A percentile compares a stretch with the other conserved stretches of the same genome.
These are phyloP conservation scores for Contarinia nasturtii DNA, from an alignment of 1,140 invertebrate genomes.

Conservation along the genomic window DNA sequence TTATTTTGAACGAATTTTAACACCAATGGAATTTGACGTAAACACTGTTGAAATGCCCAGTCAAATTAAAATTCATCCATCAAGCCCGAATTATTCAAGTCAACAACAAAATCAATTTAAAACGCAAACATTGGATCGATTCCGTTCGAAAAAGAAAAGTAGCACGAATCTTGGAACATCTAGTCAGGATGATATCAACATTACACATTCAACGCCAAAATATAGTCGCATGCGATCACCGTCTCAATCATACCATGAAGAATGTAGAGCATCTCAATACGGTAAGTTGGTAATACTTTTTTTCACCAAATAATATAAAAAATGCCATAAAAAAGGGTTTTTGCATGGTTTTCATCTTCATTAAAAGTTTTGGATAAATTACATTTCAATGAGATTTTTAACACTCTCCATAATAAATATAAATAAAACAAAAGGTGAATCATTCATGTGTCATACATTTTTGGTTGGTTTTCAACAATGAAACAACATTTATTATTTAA, in stretches of 20 bases:
- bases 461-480: background rate
- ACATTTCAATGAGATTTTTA: background rate
- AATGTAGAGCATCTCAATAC: constrained; percentile 44
- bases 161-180: constrained; percentile 5
- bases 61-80: constrained; percentile 15
- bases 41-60: constrained; percentile 27
- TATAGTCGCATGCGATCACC: constrained; percentile 31
- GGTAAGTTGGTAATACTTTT: constrained; percentile 29
- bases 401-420: background rate
- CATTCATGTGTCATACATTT: background rate
- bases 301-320: background rate
- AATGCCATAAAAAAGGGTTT: background rate
- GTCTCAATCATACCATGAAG: constrained; percentile 47
- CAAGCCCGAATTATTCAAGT: constrained; percentile 10
- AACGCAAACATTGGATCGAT: constrained; percentile 12
- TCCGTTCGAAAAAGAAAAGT: constrained; percentile 23
- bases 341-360: background rate
- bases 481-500: background rate
- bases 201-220: constrained; percentile 36
- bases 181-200: constrained; percentile 16
- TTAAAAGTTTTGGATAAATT: background rate
- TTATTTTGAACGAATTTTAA: constrained; percentile 27
- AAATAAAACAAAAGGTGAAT: background rate
- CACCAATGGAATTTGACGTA: constrained; percentile 39
- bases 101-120: constrained; percentile 6